Base-by-base conservation (phyloP, 1,140 invertebrate genomes). In the Muscidifurax raptorellus region DNA sequence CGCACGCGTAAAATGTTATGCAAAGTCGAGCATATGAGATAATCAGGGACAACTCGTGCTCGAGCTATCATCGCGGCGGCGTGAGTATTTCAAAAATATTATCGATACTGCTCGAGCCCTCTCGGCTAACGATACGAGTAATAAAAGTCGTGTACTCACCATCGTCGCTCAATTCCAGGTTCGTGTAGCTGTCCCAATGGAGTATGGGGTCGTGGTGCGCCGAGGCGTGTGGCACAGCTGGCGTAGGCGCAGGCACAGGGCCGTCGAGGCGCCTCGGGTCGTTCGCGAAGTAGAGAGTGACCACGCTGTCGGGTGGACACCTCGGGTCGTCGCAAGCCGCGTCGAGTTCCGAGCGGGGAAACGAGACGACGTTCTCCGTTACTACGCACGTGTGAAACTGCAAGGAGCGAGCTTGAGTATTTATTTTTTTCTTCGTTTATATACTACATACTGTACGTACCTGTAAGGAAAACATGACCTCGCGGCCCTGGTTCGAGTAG, bases 331-430 rank as follows among this genome's bases (percentile, higher is more conserved):
- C 95, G 87, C 95, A 96, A 78, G 97, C 97, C 88, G 96, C 94
- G 92, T 99, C 98, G 64, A 99, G 94, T 89, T 98, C 97, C 88
- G 96, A 95, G 89, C 97, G 96, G 80, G 96, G 96, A 93, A 98
- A 98, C 87, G 95, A 96, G 25, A 98, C 94, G 69, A 95, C 96
- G 91, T 97, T 95, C 90, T 97, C 96, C 69, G 96, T 95, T 75
- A 98, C 96, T 30, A 97, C 97, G 92, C 97, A 98, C 0, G 98
- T 98, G 93, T 98, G 98, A 93, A 98, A 98, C 95, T 99, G 96
- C 95, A 75, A 80, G 2, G 59, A 36, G 32, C 10, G 10, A 36
- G 4, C 0, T 9, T 40, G 36, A 25, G 27, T 27, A 12, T 22
- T 36, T 36, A 0, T 36, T 22, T 18, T 40, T 28, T 28, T 40